Evolutionary conservation across 2,888 invertebrate genomes (phyloP).

Genomic region (Yponomeuta evonymella): DNA sequence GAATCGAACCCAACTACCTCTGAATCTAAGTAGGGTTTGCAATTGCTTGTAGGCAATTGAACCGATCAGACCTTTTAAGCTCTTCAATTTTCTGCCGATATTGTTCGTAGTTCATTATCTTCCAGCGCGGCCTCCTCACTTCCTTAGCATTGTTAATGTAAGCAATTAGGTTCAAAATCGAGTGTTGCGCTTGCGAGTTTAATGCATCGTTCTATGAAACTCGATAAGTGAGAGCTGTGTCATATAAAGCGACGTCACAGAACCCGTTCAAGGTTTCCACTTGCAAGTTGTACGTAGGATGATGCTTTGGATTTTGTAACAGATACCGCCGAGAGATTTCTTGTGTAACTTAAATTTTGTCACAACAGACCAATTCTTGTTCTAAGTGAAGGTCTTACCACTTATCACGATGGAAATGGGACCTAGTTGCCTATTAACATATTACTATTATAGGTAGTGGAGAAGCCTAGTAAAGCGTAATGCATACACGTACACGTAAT

Average conservation of each 20-base stretch:
- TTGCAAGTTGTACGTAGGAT: not conserved
- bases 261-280: slow-evolving; percentile 10
- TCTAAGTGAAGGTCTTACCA: not conserved
- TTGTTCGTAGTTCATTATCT: slow-evolving; percentile 1
- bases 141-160: slow-evolving; percentile 6
- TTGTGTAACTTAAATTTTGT: not conserved
- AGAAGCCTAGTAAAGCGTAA: no score
- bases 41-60: no score
- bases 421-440: not conserved
- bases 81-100: not conserved
- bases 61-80: not conserved
- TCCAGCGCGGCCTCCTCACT: not conserved
- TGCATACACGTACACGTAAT: no score
- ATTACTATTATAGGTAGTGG: no score
- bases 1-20: not conserved
- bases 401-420: not conserved
- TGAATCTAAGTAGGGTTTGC: not conserved
- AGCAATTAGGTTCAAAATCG: slow-evolving; percentile 4
- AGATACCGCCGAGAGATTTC: not conserved
- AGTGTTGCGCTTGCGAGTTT: not conserved
- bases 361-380: slow-evolving; percentile 1
- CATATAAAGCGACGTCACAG: slow-evolving; percentile 13
- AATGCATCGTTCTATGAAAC: not conserved
- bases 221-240: slow-evolving; percentile 14
- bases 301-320: slow-evolving; percentile 9